These are phyloP conservation scores for Melanitta fusca DNA, from an alignment of 2,797 vertebrate species.

Conservation along the genomic window DNA sequence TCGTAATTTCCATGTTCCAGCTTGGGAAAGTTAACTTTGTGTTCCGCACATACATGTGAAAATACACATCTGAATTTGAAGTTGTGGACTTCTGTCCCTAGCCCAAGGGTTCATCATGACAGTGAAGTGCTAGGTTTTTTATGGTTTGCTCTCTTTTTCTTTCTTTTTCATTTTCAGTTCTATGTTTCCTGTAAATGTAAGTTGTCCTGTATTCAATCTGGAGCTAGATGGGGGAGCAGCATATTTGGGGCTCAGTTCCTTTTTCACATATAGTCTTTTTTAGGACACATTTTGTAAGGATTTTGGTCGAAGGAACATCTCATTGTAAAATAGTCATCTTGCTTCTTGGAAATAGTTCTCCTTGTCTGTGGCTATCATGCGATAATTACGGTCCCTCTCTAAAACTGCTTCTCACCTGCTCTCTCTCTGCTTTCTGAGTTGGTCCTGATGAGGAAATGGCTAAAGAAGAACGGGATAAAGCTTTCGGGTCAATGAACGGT, in stretches of 20 bases:
- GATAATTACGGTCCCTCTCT: background rate
- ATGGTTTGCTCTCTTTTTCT: background rate
- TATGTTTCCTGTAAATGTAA: background rate
- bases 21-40: background rate
- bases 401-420: background rate
- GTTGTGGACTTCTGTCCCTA: background rate
- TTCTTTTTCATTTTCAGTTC: background rate
- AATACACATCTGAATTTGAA: background rate
- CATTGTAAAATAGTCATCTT: background rate
- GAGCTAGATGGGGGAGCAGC: background rate
- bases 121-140: background rate
- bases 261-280: background rate
- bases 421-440: background rate
- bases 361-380: accelerated
- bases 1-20: background rate
- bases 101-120: background rate
- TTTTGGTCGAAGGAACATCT: background rate
- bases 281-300: background rate
- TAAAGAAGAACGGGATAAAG: background rate
- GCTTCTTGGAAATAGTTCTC: background rate
- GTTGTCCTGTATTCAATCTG: background rate
- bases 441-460: background rate
- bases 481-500: background rate
- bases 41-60: background rate
- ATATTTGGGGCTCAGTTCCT: background rate